Conservation (phyloP, 2,888 invertebrate species). For the Terebella lapidaria region DNA sequence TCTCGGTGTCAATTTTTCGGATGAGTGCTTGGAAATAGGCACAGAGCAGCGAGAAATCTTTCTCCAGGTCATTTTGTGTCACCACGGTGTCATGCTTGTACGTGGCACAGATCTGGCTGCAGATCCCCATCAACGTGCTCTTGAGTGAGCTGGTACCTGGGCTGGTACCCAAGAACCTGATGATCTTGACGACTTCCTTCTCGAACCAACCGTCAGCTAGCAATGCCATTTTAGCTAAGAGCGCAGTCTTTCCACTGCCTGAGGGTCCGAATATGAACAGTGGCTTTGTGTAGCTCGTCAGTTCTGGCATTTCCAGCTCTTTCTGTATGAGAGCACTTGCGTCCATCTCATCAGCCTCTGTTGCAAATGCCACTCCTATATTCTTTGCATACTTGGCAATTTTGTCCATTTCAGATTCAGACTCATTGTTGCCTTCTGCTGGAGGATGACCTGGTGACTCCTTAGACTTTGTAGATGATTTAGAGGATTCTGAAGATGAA, state of each 20-base stretch:
- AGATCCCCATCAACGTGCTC: constrained; percentile 27
- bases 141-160: constrained; percentile 28
- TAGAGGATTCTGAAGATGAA: background rate
- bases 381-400: background rate
- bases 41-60: constrained; percentile 31
- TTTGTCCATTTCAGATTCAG: background rate
- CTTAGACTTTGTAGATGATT: background rate
- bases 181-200: constrained; percentile 24
- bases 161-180: constrained; percentile 39
- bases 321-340: background rate
- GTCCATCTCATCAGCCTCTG: constrained; percentile 2
- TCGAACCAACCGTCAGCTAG: constrained; percentile 29
- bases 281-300: constrained; percentile 23
- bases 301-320: background rate
- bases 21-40: constrained; percentile 33
- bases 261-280: constrained; percentile 34
- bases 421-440: too few species aligned
- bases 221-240: constrained; percentile 34
- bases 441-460: too few species aligned
- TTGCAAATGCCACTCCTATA: background rate
- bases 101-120: constrained; percentile 31
- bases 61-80: constrained; percentile 27
- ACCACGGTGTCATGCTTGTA: constrained; percentile 22
- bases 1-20: constrained; percentile 27
- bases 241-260: constrained; percentile 40